Evolutionary conservation across 2,888 invertebrate genomes (phyloP), one percentile per base, ranked within the genome.

Genomic region (Torymus aiolomorphi): DNA sequence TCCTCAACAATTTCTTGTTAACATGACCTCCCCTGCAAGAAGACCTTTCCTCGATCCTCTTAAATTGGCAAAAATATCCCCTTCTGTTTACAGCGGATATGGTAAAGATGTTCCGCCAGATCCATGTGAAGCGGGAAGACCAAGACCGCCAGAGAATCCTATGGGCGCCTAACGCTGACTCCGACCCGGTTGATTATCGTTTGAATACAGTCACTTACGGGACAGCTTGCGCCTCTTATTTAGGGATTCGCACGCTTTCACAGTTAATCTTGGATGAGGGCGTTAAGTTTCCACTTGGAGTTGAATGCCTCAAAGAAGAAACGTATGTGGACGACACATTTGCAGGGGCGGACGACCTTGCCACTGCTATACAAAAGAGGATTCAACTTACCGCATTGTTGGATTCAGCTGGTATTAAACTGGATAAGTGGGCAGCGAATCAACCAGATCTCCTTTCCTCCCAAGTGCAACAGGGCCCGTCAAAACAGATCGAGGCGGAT

Each of bases 31-130:
- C 74, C 14, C 24, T 82, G 11, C 75, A 80, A 42, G 57, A 56
- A 3, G 80, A 80, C 11, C 51, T 82, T 1, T 51, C 72, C 13
- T 20, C 73, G 24, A 73, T 80, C 13, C n/a, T n/a, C n/a, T n/a
- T n/a, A n/a, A n/a, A n/a, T n/a, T n/a, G n/a, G n/a, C n/a, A n/a
- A n/a, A n/a, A 57, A 18, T 75, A 75, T 56, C n/a, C 52, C 16
- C 74, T 67, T 56, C 56, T 65, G n/a, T 69, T 65, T 31, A 62
- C 73, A 14, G 80, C 80, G 16, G 71, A 80, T 24, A 76, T 76
- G 20, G 80, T 71, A 24, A 80, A 80, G 61, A 80, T 80, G 76
- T 80, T 75, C 18, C 56, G 76, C 5, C 80, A 80, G 69, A 76
- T 80, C 13, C 31, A 10, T 12, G 76, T 80, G 11, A 61, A 70